These are phyloP conservation scores for Ormyrus rosae DNA, from an alignment of 2,888 invertebrate species.

Conservation along the genomic window DNA sequence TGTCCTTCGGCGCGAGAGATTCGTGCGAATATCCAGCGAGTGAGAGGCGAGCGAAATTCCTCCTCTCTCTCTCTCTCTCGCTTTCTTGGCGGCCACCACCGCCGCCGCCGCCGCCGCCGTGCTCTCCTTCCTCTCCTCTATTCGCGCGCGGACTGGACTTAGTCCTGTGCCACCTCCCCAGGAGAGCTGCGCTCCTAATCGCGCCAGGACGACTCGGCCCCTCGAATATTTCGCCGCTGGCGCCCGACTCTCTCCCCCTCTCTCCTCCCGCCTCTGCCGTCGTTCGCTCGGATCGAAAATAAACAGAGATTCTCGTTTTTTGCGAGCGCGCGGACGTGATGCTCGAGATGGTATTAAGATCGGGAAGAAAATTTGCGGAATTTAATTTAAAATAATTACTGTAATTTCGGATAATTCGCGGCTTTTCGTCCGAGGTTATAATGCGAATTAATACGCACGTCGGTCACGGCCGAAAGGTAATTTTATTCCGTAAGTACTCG, in stretches of 20 bases:
- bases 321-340: not conserved
- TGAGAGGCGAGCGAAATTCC: slow-evolving; percentile 37
- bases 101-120: not conserved
- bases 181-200: slow-evolving; percentile 70
- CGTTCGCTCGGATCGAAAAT: not conserved
- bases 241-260: slow-evolving; percentile 38
- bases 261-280: not conserved
- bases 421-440: not conserved
- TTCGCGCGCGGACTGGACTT: slow-evolving; percentile 51
- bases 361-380: slow-evolving; percentile 41
- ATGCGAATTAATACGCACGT: not conserved
- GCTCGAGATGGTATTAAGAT: not conserved
- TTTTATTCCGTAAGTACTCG: slow-evolving; percentile 5
- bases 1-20: slow-evolving; percentile 39
- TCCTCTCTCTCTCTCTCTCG: slow-evolving; percentile 22
- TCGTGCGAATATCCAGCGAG: slow-evolving; percentile 38
- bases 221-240: slow-evolving; percentile 66
- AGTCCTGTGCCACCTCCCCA: slow-evolving; percentile 73
- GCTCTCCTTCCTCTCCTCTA: slow-evolving; percentile 59
- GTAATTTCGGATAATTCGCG: slow-evolving; percentile 11
- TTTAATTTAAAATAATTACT: slow-evolving; percentile 33
- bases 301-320: not conserved
- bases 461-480: slow-evolving; percentile 3
- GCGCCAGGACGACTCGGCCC: slow-evolving; percentile 72
- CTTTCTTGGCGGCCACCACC: not conserved